A percentile compares a stretch with the other conserved stretches of the same genome.
These are phyloP conservation scores for Oophaga sylvatica DNA, from an alignment of 2,797 vertebrate species.

Conservation along the genomic window DNA sequence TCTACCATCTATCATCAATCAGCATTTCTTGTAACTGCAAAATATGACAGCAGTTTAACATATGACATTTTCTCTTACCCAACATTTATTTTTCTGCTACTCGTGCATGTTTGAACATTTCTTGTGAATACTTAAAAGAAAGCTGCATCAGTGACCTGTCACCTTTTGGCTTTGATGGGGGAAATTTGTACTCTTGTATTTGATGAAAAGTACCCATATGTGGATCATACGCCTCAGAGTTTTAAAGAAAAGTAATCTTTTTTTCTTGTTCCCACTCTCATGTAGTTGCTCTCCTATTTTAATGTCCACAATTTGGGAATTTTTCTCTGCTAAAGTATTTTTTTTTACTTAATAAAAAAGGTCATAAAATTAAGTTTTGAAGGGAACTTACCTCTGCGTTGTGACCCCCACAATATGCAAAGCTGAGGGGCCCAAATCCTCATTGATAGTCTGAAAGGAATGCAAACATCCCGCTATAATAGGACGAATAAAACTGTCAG, in stretches of 20 bases:
- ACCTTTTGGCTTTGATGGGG: not conserved
- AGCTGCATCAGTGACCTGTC: not conserved
- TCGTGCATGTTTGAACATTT: not conserved
- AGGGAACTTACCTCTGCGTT: not conserved
- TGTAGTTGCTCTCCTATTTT: not conserved
- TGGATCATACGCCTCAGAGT: no score
- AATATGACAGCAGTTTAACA: conserved; percentile 37
- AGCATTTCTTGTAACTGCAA: conserved; percentile 20
- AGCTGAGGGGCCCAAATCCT: not conserved
- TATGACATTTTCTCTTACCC: conserved; percentile 19
- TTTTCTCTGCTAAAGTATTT: not conserved
- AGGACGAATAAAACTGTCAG: not conserved
- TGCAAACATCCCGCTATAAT: not conserved
- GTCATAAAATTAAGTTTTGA: not conserved
- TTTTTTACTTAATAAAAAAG: not conserved
- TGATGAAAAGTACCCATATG: not conserved
- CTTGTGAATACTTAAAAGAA: not conserved
- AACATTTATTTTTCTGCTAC: conserved; percentile 1
- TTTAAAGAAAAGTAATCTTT: not conserved
- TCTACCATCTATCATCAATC: conserved; percentile 16
- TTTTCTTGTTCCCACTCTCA: not conserved
- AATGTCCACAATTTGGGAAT: not conserved
- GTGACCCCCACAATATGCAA: not conserved
- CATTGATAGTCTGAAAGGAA: not conserved
- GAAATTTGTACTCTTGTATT: not conserved